phyloP scores from a whole-genome alignment of 2,888 invertebrate genomes.

The Pecten maximus region DNA sequence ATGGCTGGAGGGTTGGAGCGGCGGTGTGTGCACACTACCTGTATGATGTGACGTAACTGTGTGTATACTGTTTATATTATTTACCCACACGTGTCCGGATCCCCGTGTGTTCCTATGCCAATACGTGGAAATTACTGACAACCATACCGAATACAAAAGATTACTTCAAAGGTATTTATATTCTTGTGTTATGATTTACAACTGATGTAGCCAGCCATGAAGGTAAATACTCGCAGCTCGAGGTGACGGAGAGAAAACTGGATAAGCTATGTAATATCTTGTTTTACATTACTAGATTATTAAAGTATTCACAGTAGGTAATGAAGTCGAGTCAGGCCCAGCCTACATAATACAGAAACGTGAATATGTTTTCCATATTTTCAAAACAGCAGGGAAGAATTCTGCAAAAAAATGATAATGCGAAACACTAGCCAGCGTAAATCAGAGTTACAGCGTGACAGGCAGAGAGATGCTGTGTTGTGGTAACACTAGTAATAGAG shows the following conservation, averaged over 20 bases:
- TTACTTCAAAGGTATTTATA: constrained; percentile 33
- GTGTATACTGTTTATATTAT: constrained; percentile 9
- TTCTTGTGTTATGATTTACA: constrained; percentile 11
- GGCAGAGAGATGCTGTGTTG: neutral
- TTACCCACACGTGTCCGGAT: constrained; percentile 11
- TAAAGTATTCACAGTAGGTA: constrained; percentile 41
- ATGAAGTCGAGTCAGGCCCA: constrained; percentile 36
- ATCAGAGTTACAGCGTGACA: neutral
- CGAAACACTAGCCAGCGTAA: neutral
- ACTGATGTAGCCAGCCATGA: neutral
- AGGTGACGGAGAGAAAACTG: neutral
- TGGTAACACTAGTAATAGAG: constrained; percentile 17
- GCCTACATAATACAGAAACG: constrained; percentile 36
- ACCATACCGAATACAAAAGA: constrained; percentile 8
- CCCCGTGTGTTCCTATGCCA: neutral
- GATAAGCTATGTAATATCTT: neutral
- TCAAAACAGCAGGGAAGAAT: constrained; percentile 44
- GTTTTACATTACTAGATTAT: constrained; percentile 41
- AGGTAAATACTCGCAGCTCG: neutral
- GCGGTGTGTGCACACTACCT: constrained; percentile 33
- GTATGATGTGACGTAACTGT: neutral
- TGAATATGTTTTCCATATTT: constrained; percentile 54
- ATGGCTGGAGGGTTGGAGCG: constrained; percentile 8
- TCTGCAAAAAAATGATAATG: constrained; percentile 21
- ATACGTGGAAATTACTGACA: constrained; percentile 14